Percentiles rank a stretch among this genome's conserved stretches.
Evolutionary conservation across 2,113 vertebrate genomes (phyloP).

Genomic region (Leptodactylus fuscus): DNA sequence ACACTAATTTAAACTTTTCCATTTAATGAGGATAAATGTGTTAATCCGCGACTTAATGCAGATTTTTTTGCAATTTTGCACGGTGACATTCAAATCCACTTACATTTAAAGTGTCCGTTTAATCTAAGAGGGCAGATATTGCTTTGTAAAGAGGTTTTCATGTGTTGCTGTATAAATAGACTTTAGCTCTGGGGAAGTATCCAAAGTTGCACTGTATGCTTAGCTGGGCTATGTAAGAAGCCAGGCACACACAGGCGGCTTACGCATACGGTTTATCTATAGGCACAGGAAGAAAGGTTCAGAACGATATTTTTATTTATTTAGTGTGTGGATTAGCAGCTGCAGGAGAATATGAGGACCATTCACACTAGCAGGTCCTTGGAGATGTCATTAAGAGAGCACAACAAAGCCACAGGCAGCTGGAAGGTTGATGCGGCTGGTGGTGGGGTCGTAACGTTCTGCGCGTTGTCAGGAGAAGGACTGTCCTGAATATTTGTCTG

Average conservation of each 20-base stretch:
- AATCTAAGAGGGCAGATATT: neutral
- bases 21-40: slow-evolving; percentile 32
- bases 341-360: slow-evolving; percentile 2
- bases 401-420: slow-evolving; percentile 26
- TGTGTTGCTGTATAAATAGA: slow-evolving; percentile 17
- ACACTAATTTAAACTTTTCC: neutral
- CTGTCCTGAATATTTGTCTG: neutral
- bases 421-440: slow-evolving; percentile 12
- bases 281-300: slow-evolving; percentile 7
- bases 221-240: slow-evolving; percentile 11
- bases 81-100: slow-evolving; percentile 23
- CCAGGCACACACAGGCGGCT: neutral
- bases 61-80: neutral
- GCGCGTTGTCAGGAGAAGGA: neutral
- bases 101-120: slow-evolving; percentile 6
- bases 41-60: neutral
- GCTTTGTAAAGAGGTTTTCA: neutral
- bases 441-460: neutral
- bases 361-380: neutral
- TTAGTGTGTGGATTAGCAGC: neutral
- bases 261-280: slow-evolving; percentile 15
- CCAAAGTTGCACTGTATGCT: slow-evolving; percentile 1
- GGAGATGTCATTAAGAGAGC: slow-evolving; percentile 34
- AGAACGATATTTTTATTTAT: neutral
- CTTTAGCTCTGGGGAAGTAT: slow-evolving; percentile 28